Evolutionary conservation across 2,888 invertebrate genomes (phyloP).

Genomic region (Diplazon laetatorius): DNA sequence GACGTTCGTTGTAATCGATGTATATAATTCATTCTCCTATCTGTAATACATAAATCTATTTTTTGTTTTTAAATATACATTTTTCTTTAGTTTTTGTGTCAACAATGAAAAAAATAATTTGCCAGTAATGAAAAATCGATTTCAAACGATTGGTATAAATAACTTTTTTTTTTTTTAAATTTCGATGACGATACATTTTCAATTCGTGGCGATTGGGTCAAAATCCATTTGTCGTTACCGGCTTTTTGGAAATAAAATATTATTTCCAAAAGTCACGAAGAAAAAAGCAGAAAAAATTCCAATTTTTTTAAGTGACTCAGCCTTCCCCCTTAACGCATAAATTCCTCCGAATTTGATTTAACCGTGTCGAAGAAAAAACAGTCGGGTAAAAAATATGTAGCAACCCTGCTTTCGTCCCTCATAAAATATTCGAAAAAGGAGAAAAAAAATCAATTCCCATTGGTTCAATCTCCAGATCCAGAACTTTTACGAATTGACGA

Average conservation of each 20-base stretch:
- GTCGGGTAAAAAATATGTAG: no score
- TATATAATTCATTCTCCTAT: slow-evolving; percentile 5
- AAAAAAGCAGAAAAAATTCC: no score
- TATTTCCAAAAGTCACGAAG: no score
- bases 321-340: no score
- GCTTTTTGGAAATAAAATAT: no score
- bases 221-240: slow-evolving; percentile 16
- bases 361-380: no score
- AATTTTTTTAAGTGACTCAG: no score
- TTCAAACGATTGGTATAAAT: not conserved
- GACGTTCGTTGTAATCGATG: slow-evolving; percentile 5
- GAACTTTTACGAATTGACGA: not conserved
- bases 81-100: slow-evolving; percentile 5
- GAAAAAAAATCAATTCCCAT: slow-evolving; percentile 53
- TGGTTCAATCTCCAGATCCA: not conserved
- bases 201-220: not conserved
- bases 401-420: not conserved
- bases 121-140: slow-evolving; percentile 26
- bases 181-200: not conserved
- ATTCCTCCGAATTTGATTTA: no score
- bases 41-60: slow-evolving; percentile 9
- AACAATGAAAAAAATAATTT: slow-evolving; percentile 45
- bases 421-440: slow-evolving; percentile 10
- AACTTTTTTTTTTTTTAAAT: not conserved
- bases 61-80: slow-evolving; percentile 2